phyloP scores from a whole-genome alignment of 2,113 vertebrate genomes.

The Otolemur garnettii region DNA sequence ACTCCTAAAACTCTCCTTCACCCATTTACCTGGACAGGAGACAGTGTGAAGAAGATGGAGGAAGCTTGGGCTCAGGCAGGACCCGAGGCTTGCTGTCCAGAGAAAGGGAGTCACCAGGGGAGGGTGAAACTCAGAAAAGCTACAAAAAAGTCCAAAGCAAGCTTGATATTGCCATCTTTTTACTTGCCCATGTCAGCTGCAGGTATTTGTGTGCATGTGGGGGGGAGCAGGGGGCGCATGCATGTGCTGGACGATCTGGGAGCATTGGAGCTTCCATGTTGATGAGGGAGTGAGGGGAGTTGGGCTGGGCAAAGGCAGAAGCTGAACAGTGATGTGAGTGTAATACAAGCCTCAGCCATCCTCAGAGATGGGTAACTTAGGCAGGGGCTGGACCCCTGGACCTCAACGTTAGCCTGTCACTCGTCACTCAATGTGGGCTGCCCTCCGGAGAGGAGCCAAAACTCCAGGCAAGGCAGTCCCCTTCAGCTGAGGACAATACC shows the following conservation, averaged over 20 bases:
- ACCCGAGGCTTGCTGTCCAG: background rate
- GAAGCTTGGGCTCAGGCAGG: background rate
- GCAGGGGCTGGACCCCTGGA: background rate
- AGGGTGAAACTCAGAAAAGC: background rate
- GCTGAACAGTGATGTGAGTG: background rate
- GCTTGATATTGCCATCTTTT: background rate
- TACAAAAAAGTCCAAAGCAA: background rate
- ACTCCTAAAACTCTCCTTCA: too few relatives aligned
- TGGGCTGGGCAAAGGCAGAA: background rate
- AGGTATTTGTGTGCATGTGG: rapidly evolving
- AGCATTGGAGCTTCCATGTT: background rate
- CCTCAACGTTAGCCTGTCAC: background rate
- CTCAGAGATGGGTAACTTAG: background rate
- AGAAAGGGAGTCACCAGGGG: background rate
- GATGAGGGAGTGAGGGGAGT: background rate
- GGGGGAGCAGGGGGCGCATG: too few relatives aligned
- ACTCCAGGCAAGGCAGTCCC: background rate
- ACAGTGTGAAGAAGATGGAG: background rate
- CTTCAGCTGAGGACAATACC: background rate
- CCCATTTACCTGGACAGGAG: background rate
- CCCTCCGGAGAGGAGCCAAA: background rate
- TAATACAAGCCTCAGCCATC: background rate
- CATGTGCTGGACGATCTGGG: background rate
- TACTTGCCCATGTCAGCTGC: background rate
- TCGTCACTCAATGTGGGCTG: background rate